phyloP scores from a whole-genome alignment of 2,113 vertebrate species.

The Proterorhinus semilunaris region DNA sequence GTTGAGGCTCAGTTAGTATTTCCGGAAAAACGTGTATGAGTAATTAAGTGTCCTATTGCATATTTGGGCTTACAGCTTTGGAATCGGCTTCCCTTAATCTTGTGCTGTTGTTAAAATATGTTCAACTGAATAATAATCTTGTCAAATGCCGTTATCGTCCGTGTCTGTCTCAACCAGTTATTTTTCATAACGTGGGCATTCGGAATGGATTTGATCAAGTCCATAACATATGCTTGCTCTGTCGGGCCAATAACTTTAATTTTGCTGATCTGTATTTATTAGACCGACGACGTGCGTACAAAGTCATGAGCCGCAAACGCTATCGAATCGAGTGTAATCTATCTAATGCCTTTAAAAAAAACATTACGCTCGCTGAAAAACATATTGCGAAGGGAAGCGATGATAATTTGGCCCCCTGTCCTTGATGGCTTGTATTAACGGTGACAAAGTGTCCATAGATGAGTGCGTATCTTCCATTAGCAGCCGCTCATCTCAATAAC shows the following conservation, averaged over 20 bases:
- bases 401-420: not conserved
- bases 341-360: not conserved
- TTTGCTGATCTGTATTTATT: not conserved
- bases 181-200: not conserved
- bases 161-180: not conserved
- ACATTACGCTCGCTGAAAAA: not conserved
- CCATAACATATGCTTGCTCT: not conserved
- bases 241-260: not conserved
- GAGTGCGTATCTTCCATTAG: not conserved
- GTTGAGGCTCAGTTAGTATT: too few relatives aligned
- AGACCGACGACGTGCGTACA: not conserved
- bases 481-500: constrained; percentile 11
- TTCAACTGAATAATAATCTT: too few relatives aligned
- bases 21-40: too few relatives aligned
- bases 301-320: not conserved
- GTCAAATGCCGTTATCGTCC: not conserved
- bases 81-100: too few relatives aligned
- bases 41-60: too few relatives aligned
- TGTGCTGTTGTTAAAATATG: too few relatives aligned
- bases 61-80: too few relatives aligned
- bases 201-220: not conserved
- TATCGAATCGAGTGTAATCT: not conserved
- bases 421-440: constrained; percentile 2
- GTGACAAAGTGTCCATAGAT: constrained; percentile 6
- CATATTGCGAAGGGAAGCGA: not conserved